Percentiles rank a stretch among this genome's conserved stretches.
These are phyloP conservation scores for Cynopterus sphinx DNA, from an alignment of 2,797 vertebrate species.

Conservation along the genomic window DNA sequence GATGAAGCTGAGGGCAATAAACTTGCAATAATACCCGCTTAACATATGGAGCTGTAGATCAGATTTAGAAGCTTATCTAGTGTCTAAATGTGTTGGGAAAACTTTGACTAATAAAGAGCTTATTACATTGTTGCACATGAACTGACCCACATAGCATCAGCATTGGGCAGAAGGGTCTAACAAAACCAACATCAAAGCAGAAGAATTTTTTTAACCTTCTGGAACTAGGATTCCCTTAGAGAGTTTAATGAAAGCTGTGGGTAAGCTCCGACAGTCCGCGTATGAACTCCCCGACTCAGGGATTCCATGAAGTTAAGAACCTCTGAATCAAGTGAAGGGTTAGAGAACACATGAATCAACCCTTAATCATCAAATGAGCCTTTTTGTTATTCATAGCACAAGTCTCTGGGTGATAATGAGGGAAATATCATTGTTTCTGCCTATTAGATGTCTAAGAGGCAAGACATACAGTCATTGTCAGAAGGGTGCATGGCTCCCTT, in stretches of 20 bases:
- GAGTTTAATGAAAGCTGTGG: background rate
- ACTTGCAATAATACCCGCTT: background rate
- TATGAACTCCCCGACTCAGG: background rate
- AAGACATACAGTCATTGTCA: background rate
- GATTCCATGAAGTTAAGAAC: background rate
- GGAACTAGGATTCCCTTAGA: background rate
- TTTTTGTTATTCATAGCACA: background rate
- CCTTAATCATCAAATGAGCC: background rate
- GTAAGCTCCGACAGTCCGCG: background rate
- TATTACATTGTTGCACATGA: background rate
- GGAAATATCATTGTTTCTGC: background rate
- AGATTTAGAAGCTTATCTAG: background rate
- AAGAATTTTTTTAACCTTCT: background rate
- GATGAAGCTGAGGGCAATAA: constrained; percentile 16
- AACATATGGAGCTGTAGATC: constrained; percentile 24
- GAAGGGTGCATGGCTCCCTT: background rate
- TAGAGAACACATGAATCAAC: background rate
- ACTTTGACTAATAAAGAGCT: background rate
- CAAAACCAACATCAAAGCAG: background rate
- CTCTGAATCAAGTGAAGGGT: background rate
- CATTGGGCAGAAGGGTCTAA: background rate
- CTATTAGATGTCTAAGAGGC: background rate
- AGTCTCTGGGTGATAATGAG: background rate
- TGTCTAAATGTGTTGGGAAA: background rate
- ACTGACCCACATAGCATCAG: background rate